Evolutionary conservation across 2,113 vertebrate genomes (phyloP).

Genomic region (Pristiophorus japonicus): DNA sequence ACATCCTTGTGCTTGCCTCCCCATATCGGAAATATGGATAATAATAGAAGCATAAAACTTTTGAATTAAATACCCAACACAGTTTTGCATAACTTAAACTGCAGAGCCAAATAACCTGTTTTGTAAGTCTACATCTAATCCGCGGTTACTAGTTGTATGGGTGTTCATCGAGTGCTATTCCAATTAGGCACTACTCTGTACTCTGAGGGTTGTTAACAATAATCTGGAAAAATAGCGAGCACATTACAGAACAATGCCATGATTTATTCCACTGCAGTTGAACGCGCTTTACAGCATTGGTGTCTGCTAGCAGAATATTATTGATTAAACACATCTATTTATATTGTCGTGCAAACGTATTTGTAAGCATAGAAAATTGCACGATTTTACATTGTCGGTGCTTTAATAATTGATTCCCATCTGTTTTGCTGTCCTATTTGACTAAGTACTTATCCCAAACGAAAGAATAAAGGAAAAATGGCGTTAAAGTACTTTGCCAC

Average conservation of each 20-base stretch:
- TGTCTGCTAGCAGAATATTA: conserved; percentile 7
- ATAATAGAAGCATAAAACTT: not conserved
- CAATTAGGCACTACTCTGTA: not conserved
- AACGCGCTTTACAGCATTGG: not conserved
- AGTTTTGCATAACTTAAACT: conserved; percentile 9
- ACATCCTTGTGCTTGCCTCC: not conserved
- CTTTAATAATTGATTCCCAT: conserved; percentile 28
- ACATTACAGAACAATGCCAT: not conserved
- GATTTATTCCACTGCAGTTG: conserved; percentile 7
- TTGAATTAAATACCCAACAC: not conserved
- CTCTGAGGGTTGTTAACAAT: not conserved
- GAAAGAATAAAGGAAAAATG: not conserved
- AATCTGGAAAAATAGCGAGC: conserved; percentile 1
- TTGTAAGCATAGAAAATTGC: not conserved
- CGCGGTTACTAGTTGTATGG: not conserved
- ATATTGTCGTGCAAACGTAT: not conserved
- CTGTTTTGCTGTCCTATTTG: conserved; percentile 26
- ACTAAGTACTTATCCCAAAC: conserved; percentile 10
- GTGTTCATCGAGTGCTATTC: too few species aligned
- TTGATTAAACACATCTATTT: conserved; percentile 35
- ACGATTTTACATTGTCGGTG: conserved; percentile 1
- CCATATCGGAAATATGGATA: not conserved
- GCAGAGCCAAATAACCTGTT: not conserved
- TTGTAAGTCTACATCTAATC: not conserved
- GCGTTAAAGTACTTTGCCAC: conserved; percentile 1